A percentile compares a stretch with the other conserved stretches of the same genome.
Evolutionary conservation across 2,113 vertebrate species (phyloP).

Genomic region (Geococcyx californianus): DNA sequence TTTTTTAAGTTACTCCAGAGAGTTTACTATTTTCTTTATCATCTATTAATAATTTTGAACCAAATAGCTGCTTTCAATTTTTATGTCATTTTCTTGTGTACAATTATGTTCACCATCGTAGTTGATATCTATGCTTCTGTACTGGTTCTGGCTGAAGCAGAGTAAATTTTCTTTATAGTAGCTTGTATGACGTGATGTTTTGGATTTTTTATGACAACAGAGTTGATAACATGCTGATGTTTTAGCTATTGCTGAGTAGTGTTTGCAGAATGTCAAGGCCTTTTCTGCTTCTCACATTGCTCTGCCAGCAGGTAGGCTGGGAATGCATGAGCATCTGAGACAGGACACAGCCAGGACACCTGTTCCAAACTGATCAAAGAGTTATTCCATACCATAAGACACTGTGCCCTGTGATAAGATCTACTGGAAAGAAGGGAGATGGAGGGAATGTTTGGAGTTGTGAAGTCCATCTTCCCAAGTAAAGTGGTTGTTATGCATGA

Average conservation of each 20-base stretch:
- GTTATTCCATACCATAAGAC: accelerated
- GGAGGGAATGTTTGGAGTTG: accelerated
- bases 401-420: accelerated
- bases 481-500: accelerated
- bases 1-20: neutral
- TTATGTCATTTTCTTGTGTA: neutral
- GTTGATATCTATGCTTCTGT: neutral
- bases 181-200: neutral
- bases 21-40: neutral
- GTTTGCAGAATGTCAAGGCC: neutral
- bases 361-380: neutral
- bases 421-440: neutral
- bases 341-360: neutral
- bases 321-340: neutral
- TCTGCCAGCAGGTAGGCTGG: accelerated
- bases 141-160: neutral
- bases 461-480: neutral
- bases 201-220: neutral
- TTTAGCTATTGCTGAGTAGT: neutral
- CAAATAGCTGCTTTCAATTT: neutral
- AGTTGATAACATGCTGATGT: neutral
- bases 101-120: neutral
- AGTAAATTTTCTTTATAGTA: neutral
- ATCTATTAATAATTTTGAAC: neutral
- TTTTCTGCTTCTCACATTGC: neutral